Base-by-base conservation (phyloP, 2,888 invertebrate genomes). In the Noctua comes region DNA sequence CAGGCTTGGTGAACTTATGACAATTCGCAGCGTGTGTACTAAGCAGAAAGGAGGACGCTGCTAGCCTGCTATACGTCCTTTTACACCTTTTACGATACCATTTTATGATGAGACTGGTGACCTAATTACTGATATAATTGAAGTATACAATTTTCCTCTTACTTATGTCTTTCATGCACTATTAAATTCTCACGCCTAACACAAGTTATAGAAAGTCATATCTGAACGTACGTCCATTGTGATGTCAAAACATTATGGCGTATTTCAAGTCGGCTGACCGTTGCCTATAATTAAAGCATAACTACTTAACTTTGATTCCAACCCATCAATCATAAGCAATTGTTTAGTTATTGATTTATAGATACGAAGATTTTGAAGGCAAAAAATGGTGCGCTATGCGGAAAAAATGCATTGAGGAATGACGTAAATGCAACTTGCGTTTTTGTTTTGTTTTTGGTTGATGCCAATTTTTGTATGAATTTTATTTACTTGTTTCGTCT, bases 231-330 rank as follows among this genome's bases (percentile, higher is more conserved):
- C 88, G 69, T 88, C 91, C 87, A 92, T 92, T 91, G 91, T 92
- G 86, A 79, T 93, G 94, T 95, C 94, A 93, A 93, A 94, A 95
- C 90, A 91, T 94, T 94, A 90, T 93, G 91, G 91, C 88, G 83
- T 86, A 84, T 88, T 54, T 82, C 21, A 84, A 87, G 89, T 90
- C 92, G 92, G 91, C 90, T 81, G 66, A 57, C 76, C 89, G 90
- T 92, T 92, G 92, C 88, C 92, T 93, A 87, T 93, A 92, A 93
- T 93, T 93, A 93, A 87, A 86, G 73, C 80, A 83, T 91, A 90
- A 93, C 93, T 93, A 93, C 93, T 93, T 93, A 93, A 90, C 88
- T 85, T 79, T 86, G 86, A 89, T 73, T 87, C 86, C 81, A 73
- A 90, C 90, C 93, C 90, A 90, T 92, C 91, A 91, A 88, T 90